Evolutionary conservation across 2,888 invertebrate genomes (phyloP), one percentile per base, ranked within the genome.

Genomic region (Dynastes tityus): DNA sequence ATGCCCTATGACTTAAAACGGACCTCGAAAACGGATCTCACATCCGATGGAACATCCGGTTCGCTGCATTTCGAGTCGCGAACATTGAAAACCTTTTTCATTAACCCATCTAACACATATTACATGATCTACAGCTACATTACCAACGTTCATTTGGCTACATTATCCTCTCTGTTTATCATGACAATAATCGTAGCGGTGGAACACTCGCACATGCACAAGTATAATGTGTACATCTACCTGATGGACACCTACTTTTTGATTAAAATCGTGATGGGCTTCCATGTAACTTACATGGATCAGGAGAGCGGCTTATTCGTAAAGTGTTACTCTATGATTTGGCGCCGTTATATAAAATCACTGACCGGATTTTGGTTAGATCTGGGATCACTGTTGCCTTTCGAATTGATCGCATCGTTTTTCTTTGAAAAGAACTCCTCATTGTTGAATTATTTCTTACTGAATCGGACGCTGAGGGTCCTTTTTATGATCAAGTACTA

Each of bases 211-310:
- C 22, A 55, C n/a, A 55, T 53, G 16, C 8, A n/a, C 53, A 55
- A 55, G 1, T 70, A 76, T 22, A 37, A 45, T 2, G 45, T 40
- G 11, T 40, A 32, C 61, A 64, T 65, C 2, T 63, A 79, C 37
- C 6, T 61, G 1, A 9, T 80, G 13, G 83, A 83, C 70, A 1
- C 76, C 2, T 68, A 83, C 27, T 84, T 82, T 58, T 70, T 80
- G 8, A 9, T 78, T 2, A 80, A 81, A 75, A 80, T 84, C 2
- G 74, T 80, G 53, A 63, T 84, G 6, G 80, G 77, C 5, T 83
- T 82, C 40, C 82, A 83, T 73, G 53, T 81, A 63, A 77, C 80
- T 8, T 84, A 83, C 78, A 78, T 78, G 13, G 83, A 84, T 63
- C 61, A 68, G 1, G 81, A 83, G 51, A 80, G 81, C 0, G 83